Evolutionary conservation across 1,140 invertebrate genomes (phyloP).

Genomic region (Aphis craccivora): DNA sequence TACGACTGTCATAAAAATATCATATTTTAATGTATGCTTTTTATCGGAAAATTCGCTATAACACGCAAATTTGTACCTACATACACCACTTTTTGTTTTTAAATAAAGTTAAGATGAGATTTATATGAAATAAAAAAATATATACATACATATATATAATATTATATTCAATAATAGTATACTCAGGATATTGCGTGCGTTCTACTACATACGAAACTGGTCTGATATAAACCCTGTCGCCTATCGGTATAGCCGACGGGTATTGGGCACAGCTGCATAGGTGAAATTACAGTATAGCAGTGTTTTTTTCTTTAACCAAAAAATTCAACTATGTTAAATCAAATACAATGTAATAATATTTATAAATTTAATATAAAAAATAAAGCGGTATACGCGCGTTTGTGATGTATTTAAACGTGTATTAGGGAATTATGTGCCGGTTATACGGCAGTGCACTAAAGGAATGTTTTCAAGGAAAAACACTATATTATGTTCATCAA

Average conservation of each 20-base stretch:
- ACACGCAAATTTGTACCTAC: neutral
- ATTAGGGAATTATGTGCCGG: neutral
- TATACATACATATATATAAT: too few species aligned
- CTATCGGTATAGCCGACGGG: neutral
- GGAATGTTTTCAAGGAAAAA: slow-evolving; percentile 49
- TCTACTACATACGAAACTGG: neutral
- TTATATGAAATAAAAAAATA: neutral
- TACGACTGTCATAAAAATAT: neutral
- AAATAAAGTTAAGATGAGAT: neutral
- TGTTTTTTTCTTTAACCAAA: neutral
- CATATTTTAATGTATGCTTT: neutral
- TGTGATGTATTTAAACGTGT: neutral
- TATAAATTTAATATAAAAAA: neutral
- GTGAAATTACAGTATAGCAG: neutral
- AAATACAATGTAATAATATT: neutral
- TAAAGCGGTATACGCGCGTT: neutral
- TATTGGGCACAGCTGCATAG: slow-evolving; percentile 17
- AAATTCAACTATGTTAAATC: neutral
- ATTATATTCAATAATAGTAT: neutral
- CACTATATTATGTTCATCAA: neutral
- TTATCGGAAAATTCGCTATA: neutral
- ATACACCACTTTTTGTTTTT: neutral
- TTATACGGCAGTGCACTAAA: slow-evolving; percentile 40
- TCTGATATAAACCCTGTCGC: neutral
- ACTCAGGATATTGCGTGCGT: neutral